A percentile compares a stretch with the other conserved stretches of the same genome.
These are phyloP conservation scores for Enteromius paludinosus DNA, from an alignment of 2,797 vertebrate species.

Conservation along the genomic window DNA sequence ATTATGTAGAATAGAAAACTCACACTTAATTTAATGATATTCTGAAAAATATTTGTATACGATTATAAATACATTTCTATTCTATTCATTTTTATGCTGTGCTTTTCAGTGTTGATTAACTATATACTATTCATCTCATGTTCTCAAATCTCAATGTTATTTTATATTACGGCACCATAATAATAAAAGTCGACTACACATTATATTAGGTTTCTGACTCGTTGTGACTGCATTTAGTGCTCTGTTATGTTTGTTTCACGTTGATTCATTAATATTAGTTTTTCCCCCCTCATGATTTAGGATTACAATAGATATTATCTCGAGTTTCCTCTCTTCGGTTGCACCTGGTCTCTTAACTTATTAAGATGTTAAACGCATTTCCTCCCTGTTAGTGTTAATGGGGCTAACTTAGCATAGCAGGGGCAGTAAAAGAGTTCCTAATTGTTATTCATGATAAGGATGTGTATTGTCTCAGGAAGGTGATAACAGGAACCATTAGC, in stretches of 20 bases:
- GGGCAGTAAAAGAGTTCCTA: conserved; percentile 66
- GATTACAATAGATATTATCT: neutral
- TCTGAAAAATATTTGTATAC: neutral
- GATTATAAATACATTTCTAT: neutral
- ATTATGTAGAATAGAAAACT: neutral
- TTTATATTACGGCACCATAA: neutral
- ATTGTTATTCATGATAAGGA: conserved; percentile 76
- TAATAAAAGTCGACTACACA: neutral
- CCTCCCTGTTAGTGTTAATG: conserved; percentile 60
- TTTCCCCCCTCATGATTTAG: neutral
- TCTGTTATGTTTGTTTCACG: neutral
- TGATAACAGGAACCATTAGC: conserved; percentile 66
- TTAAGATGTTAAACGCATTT: conserved; percentile 67
- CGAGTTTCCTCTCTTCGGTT: conserved; percentile 40
- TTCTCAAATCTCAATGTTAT: too few species aligned
- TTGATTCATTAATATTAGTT: neutral
- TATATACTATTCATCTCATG: neutral
- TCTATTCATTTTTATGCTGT: neutral
- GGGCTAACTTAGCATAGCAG: conserved; percentile 58
- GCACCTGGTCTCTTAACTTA: conserved; percentile 54
- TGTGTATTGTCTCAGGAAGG: conserved; percentile 72
- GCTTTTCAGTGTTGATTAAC: neutral
- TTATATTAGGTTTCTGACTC: neutral
- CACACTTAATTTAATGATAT: neutral
- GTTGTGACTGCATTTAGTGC: neutral